phyloP scores from a whole-genome alignment of 1,140 invertebrate species.

The Apis mellifera region Amel_HAv3.1 CM009936.2:12549501-12550000 shows the following conservation, averaged over 20 bases:
- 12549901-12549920: not conserved
- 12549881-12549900: not conserved
- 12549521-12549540: slow-evolving; percentile 60
- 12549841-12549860: slow-evolving; percentile 38
- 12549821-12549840: slow-evolving; percentile 66
- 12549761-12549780: slow-evolving; percentile 70
- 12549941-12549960: slow-evolving; percentile 35
- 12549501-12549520: slow-evolving; percentile 41
- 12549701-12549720: slow-evolving; percentile 70
- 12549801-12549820: slow-evolving; percentile 69
- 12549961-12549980: slow-evolving; percentile 53
- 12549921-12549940: not conserved
- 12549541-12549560: slow-evolving; percentile 70
- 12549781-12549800: slow-evolving; percentile 72
- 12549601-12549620: slow-evolving; percentile 36
- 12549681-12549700: slow-evolving; percentile 76
- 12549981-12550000: slow-evolving; percentile 56
- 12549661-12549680: slow-evolving; percentile 70
- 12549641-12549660: slow-evolving; percentile 74
- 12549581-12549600: not conserved
- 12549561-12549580: slow-evolving; percentile 27
- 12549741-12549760: slow-evolving; percentile 66
- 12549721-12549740: slow-evolving; percentile 67
- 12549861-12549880: slow-evolving; percentile 25
- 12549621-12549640: slow-evolving; percentile 64